Evolutionary conservation across 2,888 invertebrate species (phyloP), one percentile per base, ranked within the genome.

Genomic region (Physocephala rufipes): DNA sequence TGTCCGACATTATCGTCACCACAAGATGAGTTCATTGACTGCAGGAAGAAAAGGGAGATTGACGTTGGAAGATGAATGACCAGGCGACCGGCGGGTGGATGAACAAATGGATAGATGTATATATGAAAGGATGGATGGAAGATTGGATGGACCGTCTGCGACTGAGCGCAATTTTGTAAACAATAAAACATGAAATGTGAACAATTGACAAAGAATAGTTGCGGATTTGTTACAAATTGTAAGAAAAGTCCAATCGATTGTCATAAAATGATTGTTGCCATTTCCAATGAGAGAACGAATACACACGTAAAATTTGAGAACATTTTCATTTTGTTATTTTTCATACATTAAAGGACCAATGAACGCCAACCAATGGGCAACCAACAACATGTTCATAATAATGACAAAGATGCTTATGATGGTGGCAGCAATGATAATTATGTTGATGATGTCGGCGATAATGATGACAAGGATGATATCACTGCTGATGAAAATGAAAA

Each of bases 261-360:
- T 58, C 45, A 47, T 47, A 24, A 67, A 67, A 67, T 67, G 24
- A 58, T 58, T 55, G 67, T 55, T 67, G 67, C 45, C 55, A 67
- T 66, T 43, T 13, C 13, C 45, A 67, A n/a, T n/a, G n/a, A n/a
- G n/a, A n/a, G n/a, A n/a, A 58, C 53, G 13, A 45, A 26, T 24
- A 28, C 36, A n/a, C 55, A 53, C 26, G 51, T 43, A 12, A 49
- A 65, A 53, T 12, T 28, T 51, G 43, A 15, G 28, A 64, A 30
- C 59, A 36, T n/a, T 36, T 61, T 26, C 55, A 26, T 55, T 55
- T 30, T 30, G 59, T n/a, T 26, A 61, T 61, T 61, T 55, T 24
- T 55, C 26, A 16, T 1, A 26, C 28, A 2, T 26, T 24, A 55
- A 55, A 1, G 26, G 1, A 55, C 19, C 12, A 53, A 53, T n/a